Evolutionary conservation across 2,888 invertebrate species (phyloP).

Genomic region (Stenchaetothrips biformis): DNA sequence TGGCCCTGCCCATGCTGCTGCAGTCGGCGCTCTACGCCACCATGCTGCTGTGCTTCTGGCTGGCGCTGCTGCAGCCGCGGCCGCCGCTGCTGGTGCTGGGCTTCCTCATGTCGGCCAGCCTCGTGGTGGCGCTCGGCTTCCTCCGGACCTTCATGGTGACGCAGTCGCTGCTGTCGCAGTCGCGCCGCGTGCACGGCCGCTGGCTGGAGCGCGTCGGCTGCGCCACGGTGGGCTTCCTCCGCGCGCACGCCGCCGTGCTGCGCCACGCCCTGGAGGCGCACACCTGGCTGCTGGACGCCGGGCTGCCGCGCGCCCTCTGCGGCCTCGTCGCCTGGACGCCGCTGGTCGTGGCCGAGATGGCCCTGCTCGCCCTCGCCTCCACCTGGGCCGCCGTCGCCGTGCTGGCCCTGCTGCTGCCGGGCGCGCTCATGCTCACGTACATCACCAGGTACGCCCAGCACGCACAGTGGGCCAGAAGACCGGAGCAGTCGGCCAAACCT

Average conservation of each 20-base stretch:
- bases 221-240: conserved; percentile 17
- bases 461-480: too few relatives aligned
- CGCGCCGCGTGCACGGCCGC: conserved; percentile 12
- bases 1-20: conserved; percentile 7
- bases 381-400: conserved; percentile 4
- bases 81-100: conserved; percentile 27
- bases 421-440: neutral
- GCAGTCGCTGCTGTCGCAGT: conserved; percentile 27
- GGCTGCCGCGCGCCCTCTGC: conserved; percentile 11
- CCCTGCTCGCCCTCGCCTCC: conserved; percentile 23
- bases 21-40: conserved; percentile 26
- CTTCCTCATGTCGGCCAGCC: conserved; percentile 26
- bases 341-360: conserved; percentile 18
- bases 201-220: conserved; percentile 28
- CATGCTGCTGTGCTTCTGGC: conserved; percentile 27
- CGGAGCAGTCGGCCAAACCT: too few relatives aligned
- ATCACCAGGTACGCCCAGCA: neutral
- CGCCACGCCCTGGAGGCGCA: conserved; percentile 26
- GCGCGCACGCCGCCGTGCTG: conserved; percentile 17
- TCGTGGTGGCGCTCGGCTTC: conserved; percentile 26
- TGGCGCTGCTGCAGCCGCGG: conserved; percentile 26
- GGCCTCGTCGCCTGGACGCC: conserved; percentile 15
- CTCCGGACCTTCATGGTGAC: conserved; percentile 1
- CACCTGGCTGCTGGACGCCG: conserved; percentile 23
- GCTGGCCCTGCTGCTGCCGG: conserved; percentile 1